These are phyloP conservation scores for Oophaga sylvatica DNA, from an alignment of 2,797 vertebrate genomes.

Conservation along the genomic window DNA sequence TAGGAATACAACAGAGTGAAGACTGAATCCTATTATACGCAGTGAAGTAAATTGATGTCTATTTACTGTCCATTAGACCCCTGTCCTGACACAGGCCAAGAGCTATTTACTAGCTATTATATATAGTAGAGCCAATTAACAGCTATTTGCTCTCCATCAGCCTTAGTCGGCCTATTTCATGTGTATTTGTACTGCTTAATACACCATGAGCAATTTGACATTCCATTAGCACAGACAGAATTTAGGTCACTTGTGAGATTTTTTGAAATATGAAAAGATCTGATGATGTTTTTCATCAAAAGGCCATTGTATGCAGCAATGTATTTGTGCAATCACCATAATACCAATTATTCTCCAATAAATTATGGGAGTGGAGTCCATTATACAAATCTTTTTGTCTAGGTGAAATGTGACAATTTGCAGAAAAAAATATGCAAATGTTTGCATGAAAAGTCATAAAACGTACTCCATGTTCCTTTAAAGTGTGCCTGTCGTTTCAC, in stretches of 20 bases:
- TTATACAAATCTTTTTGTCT: not conserved
- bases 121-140: conserved; percentile 54
- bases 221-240: conserved; percentile 33
- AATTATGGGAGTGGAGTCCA: not conserved
- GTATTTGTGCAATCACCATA: conserved; percentile 9
- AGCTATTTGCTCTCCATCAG: conserved; percentile 48
- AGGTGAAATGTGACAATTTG: not conserved
- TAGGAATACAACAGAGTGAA: conserved; percentile 8
- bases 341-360: not conserved
- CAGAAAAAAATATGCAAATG: not conserved
- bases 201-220: conserved; percentile 28
- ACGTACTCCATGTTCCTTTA: not conserved
- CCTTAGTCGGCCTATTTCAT: conserved; percentile 21
- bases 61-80: conserved; percentile 57
- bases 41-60: conserved; percentile 46
- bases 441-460: not conserved
- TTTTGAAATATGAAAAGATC: conserved; percentile 32
- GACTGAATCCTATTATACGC: conserved; percentile 28
- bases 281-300: conserved; percentile 21
- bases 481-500: too few relatives aligned
- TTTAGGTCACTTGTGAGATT: conserved; percentile 46
- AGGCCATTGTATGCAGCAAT: conserved; percentile 13
- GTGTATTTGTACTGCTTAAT: conserved; percentile 49
- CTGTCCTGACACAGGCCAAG: conserved; percentile 23
- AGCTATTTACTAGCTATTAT: conserved; percentile 56